These are phyloP conservation scores for Idaea dimidiata DNA, from an alignment of 2,888 invertebrate genomes.

Conservation along the genomic window DNA sequence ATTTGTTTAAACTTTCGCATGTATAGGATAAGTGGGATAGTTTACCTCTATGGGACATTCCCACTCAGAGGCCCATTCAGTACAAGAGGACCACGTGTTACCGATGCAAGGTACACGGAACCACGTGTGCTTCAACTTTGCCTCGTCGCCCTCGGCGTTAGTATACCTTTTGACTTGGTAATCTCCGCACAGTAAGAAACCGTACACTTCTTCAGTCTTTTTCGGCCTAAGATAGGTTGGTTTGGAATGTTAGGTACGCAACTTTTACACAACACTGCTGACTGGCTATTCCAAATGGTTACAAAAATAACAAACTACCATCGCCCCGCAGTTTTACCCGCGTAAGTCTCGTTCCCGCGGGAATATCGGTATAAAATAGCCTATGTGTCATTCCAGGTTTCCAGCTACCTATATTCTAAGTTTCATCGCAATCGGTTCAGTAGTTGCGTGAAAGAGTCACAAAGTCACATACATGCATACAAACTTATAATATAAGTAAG, in stretches of 20 bases:
- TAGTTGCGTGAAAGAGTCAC: too few species aligned
- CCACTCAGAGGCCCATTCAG: slow-evolving; percentile 64
- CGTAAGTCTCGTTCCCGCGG: too few species aligned
- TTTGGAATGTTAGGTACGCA: background rate
- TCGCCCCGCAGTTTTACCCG: too few species aligned
- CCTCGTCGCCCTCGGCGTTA: slow-evolving; percentile 28
- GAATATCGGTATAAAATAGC: too few species aligned
- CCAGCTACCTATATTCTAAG: too few species aligned
- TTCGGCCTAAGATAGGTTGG: slow-evolving; percentile 52
- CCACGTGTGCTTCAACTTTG: slow-evolving; percentile 61
- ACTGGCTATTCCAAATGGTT: background rate
- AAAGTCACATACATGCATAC: too few species aligned
- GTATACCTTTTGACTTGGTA: slow-evolving; percentile 52
- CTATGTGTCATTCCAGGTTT: too few species aligned
- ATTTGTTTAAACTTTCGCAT: too few species aligned
- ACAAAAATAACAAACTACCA: background rate
- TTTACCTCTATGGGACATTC: slow-evolving; percentile 63
- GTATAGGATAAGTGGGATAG: background rate
- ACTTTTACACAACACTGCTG: background rate
- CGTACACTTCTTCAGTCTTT: slow-evolving; percentile 56
- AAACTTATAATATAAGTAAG: too few species aligned
- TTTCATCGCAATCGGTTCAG: too few species aligned
- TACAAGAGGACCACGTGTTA: slow-evolving; percentile 66
- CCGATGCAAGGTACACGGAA: slow-evolving; percentile 72
- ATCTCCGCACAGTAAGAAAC: slow-evolving; percentile 67